Evolutionary conservation across 1,140 invertebrate genomes (phyloP).

Genomic region (Reticulitermes speratus): DNA sequence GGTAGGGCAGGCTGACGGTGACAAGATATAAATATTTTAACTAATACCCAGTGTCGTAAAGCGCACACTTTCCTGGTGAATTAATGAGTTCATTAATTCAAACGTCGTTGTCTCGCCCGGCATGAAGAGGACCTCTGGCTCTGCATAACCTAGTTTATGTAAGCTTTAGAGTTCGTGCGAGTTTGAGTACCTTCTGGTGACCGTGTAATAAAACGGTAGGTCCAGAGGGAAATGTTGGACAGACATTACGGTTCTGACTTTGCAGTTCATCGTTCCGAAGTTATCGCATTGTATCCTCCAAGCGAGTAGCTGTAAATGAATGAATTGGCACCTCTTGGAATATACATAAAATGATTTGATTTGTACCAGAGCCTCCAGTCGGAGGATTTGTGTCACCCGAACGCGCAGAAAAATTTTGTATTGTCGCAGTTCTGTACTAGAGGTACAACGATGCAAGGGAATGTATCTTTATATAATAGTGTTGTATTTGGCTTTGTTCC

Average conservation of each 20-base stretch:
- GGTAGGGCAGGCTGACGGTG: not conserved
- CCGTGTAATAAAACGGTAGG: not conserved
- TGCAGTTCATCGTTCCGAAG: not conserved
- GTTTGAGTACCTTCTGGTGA: not conserved
- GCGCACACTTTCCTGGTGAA: not conserved
- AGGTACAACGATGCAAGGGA: too few species aligned
- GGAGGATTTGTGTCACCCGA: too few species aligned
- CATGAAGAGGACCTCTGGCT: not conserved
- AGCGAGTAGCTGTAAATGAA: not conserved
- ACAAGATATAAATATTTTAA: not conserved
- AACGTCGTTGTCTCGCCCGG: not conserved
- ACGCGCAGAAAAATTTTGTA: too few species aligned
- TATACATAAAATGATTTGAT: not conserved
- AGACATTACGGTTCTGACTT: not conserved
- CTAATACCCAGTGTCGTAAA: not conserved
- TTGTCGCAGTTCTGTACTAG: too few species aligned
- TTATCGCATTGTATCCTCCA: not conserved
- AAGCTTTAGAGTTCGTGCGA: not conserved
- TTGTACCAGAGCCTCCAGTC: too few species aligned
- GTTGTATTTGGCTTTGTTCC: too few species aligned
- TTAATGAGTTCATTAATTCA: constrained; percentile 14
- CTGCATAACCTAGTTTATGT: not conserved
- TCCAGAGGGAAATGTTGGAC: not conserved
- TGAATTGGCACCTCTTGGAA: not conserved
- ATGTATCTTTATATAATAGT: too few species aligned